Percentiles rank a stretch among this genome's conserved stretches.
Conservation (phyloP, 2,888 invertebrate genomes). For the Conistra vaccinii region DNA sequence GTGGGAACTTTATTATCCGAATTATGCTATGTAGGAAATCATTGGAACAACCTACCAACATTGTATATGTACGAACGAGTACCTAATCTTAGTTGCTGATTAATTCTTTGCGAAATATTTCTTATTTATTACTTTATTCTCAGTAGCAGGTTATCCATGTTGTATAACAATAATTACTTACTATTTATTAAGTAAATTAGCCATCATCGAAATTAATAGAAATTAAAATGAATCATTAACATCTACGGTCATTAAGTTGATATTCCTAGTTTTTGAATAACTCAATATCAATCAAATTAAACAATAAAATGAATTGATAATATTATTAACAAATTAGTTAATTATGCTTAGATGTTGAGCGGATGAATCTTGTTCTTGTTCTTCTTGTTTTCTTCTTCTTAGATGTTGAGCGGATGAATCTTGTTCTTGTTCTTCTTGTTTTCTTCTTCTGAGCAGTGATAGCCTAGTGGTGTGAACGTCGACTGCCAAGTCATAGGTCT, state of each 20-base stretch:
- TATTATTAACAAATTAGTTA: too few species aligned
- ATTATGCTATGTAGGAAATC: too few species aligned
- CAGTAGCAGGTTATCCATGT: conserved; percentile 17
- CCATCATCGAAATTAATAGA: conserved; percentile 20
- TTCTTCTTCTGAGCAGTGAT: too few species aligned
- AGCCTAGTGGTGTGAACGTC: too few species aligned
- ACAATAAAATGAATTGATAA: conserved; percentile 3
- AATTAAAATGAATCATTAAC: conserved; percentile 9
- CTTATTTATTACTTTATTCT: conserved; percentile 48
- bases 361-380: too few species aligned
- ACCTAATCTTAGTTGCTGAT: conserved; percentile 10
- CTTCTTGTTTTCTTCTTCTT: too few species aligned
- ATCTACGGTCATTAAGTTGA: conserved; percentile 7
- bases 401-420: too few species aligned
- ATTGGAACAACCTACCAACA: neutral
- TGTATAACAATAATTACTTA: conserved; percentile 29
- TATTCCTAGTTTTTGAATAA: conserved; percentile 18
- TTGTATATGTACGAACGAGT: conserved; percentile 14
- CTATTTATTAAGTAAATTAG: conserved; percentile 37
- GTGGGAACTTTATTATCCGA: too few species aligned
- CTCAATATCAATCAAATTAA: neutral
- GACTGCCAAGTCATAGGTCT: too few species aligned
- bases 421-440: too few species aligned
- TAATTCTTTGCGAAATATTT: conserved; percentile 25
- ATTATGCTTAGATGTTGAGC: too few species aligned